phyloP scores from a whole-genome alignment of 2,113 vertebrate species.

The Cromileptes altivelis region DNA sequence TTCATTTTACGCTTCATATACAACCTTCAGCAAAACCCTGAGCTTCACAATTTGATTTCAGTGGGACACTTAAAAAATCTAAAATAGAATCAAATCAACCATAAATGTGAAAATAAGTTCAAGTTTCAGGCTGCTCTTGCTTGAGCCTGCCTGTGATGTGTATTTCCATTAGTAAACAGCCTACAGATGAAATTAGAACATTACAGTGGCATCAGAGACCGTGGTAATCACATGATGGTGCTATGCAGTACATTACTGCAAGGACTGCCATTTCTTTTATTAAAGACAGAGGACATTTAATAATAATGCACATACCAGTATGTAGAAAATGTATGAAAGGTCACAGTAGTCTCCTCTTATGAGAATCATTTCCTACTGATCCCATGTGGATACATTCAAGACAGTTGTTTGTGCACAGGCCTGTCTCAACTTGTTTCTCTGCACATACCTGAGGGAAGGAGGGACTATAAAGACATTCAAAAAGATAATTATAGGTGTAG shows the following conservation, averaged over 20 bases:
- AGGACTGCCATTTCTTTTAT: not conserved
- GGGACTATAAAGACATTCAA: not conserved
- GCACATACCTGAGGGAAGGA: not conserved
- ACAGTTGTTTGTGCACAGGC: not conserved
- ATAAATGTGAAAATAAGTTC: not conserved
- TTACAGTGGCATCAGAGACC: not conserved
- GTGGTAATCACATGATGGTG: not conserved
- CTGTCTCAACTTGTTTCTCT: not conserved
- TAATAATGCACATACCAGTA: not conserved
- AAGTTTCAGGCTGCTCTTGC: not conserved
- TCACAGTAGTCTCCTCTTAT: not conserved
- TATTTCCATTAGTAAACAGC: not conserved
- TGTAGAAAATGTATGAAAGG: not conserved
- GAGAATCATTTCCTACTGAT: no score
- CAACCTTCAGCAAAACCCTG: not conserved
- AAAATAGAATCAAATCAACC: not conserved
- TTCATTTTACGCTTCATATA: not conserved
- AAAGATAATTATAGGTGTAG: not conserved
- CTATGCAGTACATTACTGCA: not conserved
- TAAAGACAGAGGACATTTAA: not conserved
- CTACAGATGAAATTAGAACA: not conserved
- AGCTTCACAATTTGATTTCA: not conserved
- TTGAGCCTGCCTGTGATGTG: not conserved
- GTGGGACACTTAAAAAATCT: not conserved
- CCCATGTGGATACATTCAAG: not conserved